Evolutionary conservation across 1,140 invertebrate genomes (phyloP).

Genomic region (Panulirus ornatus): DNA sequence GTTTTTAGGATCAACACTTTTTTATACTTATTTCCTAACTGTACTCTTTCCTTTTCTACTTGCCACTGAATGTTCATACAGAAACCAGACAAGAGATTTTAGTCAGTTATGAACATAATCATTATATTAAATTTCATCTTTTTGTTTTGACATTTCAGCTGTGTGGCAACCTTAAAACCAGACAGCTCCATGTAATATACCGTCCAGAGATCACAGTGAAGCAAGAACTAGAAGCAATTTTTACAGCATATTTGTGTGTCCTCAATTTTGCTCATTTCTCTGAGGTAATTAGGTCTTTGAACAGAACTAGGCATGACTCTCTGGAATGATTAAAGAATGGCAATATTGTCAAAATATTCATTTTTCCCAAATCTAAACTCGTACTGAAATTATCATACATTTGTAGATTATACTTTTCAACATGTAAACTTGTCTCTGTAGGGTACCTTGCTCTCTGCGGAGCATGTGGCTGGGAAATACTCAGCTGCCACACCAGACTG

Average conservation of each 20-base stretch:
- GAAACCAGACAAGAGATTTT: no score
- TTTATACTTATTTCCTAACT: no score
- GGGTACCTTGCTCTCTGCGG: constrained; percentile 11
- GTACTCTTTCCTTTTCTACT: no score
- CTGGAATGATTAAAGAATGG: not conserved
- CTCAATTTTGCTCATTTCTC: constrained; percentile 9
- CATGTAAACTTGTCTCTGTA: not conserved
- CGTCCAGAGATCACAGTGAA: constrained; percentile 5
- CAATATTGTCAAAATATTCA: not conserved
- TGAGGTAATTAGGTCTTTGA: constrained; percentile 15
- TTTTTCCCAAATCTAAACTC: not conserved
- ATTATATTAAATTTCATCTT: not conserved
- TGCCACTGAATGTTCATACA: no score
- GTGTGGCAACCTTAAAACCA: not conserved
- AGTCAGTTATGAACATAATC: no score
- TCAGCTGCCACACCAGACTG: not conserved
- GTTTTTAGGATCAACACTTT: no score
- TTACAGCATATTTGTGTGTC: constrained; percentile 42
- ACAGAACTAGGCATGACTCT: not conserved
- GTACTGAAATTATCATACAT: not conserved
- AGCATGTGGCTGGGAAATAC: constrained; percentile 9
- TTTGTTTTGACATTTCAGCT: constrained; percentile 4
- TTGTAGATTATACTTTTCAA: not conserved
- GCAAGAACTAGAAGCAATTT: constrained; percentile 33
- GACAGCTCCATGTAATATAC: constrained; percentile 26